Base-by-base conservation (phyloP, 1,140 invertebrate genomes). In the Phortica variegata region DNA sequence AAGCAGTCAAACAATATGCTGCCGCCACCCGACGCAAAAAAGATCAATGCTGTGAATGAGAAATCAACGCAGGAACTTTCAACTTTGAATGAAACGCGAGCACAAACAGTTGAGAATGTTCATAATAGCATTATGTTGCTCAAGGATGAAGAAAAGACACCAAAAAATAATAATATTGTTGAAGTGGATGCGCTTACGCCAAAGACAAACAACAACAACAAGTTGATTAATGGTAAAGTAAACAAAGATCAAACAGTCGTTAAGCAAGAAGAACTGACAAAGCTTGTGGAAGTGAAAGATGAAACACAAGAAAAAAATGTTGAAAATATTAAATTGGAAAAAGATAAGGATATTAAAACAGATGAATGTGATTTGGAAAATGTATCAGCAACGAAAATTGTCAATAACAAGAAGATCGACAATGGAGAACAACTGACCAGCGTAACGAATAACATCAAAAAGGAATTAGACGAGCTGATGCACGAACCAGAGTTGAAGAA, bases 161-260 rank as follows among this genome's bases (percentile, higher is more conserved):
- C n/a, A n/a, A n/a, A n/a, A n/a, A n/a, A n/a, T n/a, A n/a, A n/a
- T n/a, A n/a, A n/a, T n/a, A n/a, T n/a, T n/a, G n/a, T n/a, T n/a
- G n/a, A n/a, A n/a, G n/a, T n/a, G n/a, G n/a, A n/a, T n/a, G n/a
- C n/a, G n/a, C n/a, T n/a, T n/a, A n/a, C n/a, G n/a, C n/a, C n/a
- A n/a, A n/a, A n/a, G n/a, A n/a, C n/a, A n/a, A 58, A 57, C 29
- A 57, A 56, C 34, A 61, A 31, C 19, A 65, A 66, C 38, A 59
- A 56, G 3, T 36, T 59, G 44, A 16, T 56, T 1, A 66, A 65
- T 38, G 62, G 62, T 12, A 59, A 66, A 15, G 33, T 16, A 2
- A 42, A 47, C 13, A 29, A 40, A 23, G 17, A 32, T 15, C 26
- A 49, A n/a, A n/a, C n/a, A n/a, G n/a, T n/a, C n/a, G n/a, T n/a